Conservation (phyloP, 1,140 invertebrate species). For the Phthorimaea operculella region DNA sequence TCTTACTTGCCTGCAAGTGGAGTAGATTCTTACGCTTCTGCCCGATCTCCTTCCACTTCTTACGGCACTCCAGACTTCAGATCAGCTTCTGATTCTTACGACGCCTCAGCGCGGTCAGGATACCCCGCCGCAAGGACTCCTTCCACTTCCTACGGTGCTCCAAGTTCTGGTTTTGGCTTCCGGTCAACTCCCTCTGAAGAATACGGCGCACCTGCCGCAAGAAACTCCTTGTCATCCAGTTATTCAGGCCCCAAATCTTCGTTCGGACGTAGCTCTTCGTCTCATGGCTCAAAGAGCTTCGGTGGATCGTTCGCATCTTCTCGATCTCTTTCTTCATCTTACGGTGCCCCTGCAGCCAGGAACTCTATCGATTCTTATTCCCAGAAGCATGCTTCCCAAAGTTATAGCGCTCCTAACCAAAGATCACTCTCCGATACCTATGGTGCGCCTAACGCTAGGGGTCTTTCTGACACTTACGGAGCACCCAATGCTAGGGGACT, state of each 20-base stretch:
- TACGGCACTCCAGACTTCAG: conserved; percentile 14
- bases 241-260: no score
- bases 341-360: conserved; percentile 30
- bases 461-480: conserved; percentile 36
- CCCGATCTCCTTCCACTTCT: conserved; percentile 16
- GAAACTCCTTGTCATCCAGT: background rate
- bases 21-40: background rate
- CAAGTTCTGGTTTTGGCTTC: conserved; percentile 8
- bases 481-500: conserved; percentile 25
- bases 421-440: conserved; percentile 35
- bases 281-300: conserved; percentile 21
- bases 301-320: conserved; percentile 13
- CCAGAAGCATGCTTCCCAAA: conserved; percentile 27
- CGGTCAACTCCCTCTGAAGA: conserved; percentile 23
- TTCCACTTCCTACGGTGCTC: conserved; percentile 27
- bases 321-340: conserved; percentile 28
- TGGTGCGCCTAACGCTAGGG: conserved; percentile 29
- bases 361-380: conserved; percentile 32
- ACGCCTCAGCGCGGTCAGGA: background rate
- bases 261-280: background rate
- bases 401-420: conserved; percentile 23
- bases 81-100: no score
- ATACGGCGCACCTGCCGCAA: conserved; percentile 16
- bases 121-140: conserved; percentile 6
- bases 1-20: conserved; percentile 13